Base-by-base conservation (phyloP, 2,797 vertebrate genomes). In the Mastacembelus armatus region DNA sequence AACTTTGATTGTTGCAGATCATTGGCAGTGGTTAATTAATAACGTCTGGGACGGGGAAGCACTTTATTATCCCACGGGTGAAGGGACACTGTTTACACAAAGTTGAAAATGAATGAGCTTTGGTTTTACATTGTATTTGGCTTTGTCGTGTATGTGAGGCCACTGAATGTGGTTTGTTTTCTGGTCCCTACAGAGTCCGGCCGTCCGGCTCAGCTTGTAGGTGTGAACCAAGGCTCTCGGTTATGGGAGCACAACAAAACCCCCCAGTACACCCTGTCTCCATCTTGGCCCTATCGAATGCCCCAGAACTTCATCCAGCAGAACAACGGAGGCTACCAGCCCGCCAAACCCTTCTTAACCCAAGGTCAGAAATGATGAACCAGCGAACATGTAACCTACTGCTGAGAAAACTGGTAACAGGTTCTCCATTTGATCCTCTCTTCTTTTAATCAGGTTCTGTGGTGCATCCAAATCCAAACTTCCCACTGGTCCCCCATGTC, bases 221-320 rank as follows among this genome's bases (percentile, higher is more conserved):
- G 93, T 77, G 92, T 95, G 85, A 95, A 83, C 83, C 95, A 91
- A 76, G 93, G 92, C 67, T 87, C 95, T 70, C 93, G 94, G 79
- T 81, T 96, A 74, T 97, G 96, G 96, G 97, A 98, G 81, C 96
- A 95, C 87, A 91, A 89, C 66, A 92, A 94, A 70, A 84, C 94
- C 14, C 93, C 94, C 42, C 96, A 94, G 83, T 98, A 94, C 85
- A 89, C 95, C 66, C 88, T 96, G 80, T 91, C 95, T 74, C 95
- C 96, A 83, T 95, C 96, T 82, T 99, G 96, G 97, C 93, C 96
- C 90, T 98, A 96, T 90, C 92, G 93, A 89, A 93, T 99, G 94
- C 96, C 96, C 85, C 96, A 96, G 85, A 95, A 94, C 92, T 98
- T 96, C 92, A 88, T 98, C 92, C 96, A 97, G 90, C 96, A 95